Conservation (phyloP, 1,140 invertebrate species). For the Spodoptera frugiperda region DNA sequence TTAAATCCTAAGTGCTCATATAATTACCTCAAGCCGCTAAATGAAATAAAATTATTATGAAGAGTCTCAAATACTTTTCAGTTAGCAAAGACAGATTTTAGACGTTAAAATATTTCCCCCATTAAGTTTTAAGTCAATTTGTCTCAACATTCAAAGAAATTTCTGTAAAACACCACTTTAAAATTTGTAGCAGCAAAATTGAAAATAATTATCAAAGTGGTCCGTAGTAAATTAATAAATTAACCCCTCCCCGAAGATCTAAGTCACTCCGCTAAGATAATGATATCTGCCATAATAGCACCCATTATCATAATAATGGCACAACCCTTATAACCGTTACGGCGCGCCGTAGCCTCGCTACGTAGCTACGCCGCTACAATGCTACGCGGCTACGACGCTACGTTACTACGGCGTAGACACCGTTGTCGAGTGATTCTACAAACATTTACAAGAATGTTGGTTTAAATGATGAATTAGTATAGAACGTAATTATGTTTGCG, state of each 20-base stretch:
- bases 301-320: constrained; percentile 55
- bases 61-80: constrained; percentile 13
- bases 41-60: constrained; percentile 8
- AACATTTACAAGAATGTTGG: constrained; percentile 35
- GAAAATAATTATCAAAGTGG: constrained; percentile 49
- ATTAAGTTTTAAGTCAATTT: constrained; percentile 38
- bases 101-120: constrained; percentile 19
- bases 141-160: constrained; percentile 16
- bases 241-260: constrained; percentile 52
- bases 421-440: neutral
- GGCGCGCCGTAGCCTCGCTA: neutral
- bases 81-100: constrained; percentile 21
- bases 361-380: constrained; percentile 19
- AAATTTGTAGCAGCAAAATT: constrained; percentile 47
- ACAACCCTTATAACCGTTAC: constrained; percentile 49
- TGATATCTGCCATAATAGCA: constrained; percentile 55
- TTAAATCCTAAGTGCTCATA: neutral
- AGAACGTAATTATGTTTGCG: constrained; percentile 30
- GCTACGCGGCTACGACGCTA: constrained; percentile 26
- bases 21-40: constrained; percentile 5
- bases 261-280: constrained; percentile 49
- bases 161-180: constrained; percentile 32
- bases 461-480: constrained; percentile 34
- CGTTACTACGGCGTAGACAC: constrained; percentile 19
- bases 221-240: constrained; percentile 52